Percentiles rank a stretch among this genome's conserved stretches.
These are phyloP conservation scores for Drosophila simulans DNA, from an alignment of 1,140 invertebrate species.

Conservation along the genomic window DNA sequence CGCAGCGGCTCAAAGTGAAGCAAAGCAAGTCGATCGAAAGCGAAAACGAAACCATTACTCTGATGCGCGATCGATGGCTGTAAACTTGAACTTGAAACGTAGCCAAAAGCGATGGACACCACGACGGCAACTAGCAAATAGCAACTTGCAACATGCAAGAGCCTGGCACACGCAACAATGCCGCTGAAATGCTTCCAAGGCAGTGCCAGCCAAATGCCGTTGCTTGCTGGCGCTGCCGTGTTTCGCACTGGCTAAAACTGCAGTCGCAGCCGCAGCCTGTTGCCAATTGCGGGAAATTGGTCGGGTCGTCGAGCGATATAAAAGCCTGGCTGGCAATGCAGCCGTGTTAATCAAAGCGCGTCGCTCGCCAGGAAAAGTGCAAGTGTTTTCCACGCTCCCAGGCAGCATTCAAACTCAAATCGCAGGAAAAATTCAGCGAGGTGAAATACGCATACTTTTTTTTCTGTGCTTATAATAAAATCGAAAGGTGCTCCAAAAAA, in stretches of 20 bases:
- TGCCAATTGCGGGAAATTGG: slow-evolving; percentile 57
- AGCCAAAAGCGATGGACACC: slow-evolving; percentile 32
- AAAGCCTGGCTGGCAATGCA: slow-evolving; percentile 48
- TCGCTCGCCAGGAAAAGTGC: slow-evolving; percentile 64
- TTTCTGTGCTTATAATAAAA: neutral
- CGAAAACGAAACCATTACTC: slow-evolving; percentile 4
- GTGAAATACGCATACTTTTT: slow-evolving; percentile 44
- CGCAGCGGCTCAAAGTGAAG: slow-evolving; percentile 24
- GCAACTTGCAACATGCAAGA: slow-evolving; percentile 33
- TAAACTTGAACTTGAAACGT: slow-evolving; percentile 77
- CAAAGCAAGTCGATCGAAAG: slow-evolving; percentile 1
- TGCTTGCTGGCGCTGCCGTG: slow-evolving; percentile 2
- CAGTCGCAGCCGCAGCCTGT: slow-evolving; percentile 18
- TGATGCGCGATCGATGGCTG: slow-evolving; percentile 13
- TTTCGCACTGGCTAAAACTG: slow-evolving; percentile 21
- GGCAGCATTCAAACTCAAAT: neutral
- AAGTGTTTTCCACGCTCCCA: slow-evolving; percentile 35
- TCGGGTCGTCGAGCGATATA: slow-evolving; percentile 40
- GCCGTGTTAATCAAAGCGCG: slow-evolving; percentile 73
- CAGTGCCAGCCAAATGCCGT: slow-evolving; percentile 28
- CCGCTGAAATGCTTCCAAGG: slow-evolving; percentile 20
- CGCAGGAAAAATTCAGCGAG: slow-evolving; percentile 17
- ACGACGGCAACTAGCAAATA: slow-evolving; percentile 26
- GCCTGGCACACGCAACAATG: slow-evolving; percentile 29
- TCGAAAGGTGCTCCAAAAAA: no score